These are phyloP conservation scores for Rhorus exstirpatorius DNA, from an alignment of 2,888 invertebrate genomes.

Conservation along the genomic window DNA sequence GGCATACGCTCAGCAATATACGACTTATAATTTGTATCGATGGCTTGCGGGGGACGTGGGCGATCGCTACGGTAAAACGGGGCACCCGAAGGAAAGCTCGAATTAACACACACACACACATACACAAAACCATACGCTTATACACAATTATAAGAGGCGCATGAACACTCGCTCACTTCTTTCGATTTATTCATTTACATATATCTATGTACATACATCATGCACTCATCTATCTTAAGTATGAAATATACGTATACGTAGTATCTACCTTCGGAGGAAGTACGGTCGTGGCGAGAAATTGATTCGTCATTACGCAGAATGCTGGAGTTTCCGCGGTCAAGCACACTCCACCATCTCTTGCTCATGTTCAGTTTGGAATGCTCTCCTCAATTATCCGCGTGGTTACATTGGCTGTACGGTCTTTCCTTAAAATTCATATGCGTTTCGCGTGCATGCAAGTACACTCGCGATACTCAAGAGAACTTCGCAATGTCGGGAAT, in stretches of 20 bases:
- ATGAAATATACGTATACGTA: constrained; percentile 10
- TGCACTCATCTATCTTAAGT: constrained; percentile 10
- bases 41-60: constrained; percentile 75
- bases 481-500: constrained; percentile 5
- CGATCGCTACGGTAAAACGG: constrained; percentile 72
- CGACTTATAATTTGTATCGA: constrained; percentile 77
- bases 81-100: constrained; percentile 70
- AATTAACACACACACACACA: neutral
- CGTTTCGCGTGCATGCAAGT: constrained; percentile 41
- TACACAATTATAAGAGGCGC: too few relatives aligned
- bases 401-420: constrained; percentile 29
- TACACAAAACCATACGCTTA: neutral
- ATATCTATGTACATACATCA: neutral
- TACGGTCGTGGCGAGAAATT: constrained; percentile 77
- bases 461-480: constrained; percentile 10
- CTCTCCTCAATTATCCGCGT: constrained; percentile 25
- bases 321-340: constrained; percentile 8
- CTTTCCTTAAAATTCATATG: constrained; percentile 35
- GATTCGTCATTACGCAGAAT: constrained; percentile 80
- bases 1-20: constrained; percentile 67
- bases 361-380: constrained; percentile 48
- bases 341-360: constrained; percentile 22
- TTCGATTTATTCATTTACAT: constrained; percentile 32
- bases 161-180: neutral
- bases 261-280: constrained; percentile 68